Base-by-base conservation (phyloP, 2,113 vertebrate genomes). In the Elephas maximus region DNA sequence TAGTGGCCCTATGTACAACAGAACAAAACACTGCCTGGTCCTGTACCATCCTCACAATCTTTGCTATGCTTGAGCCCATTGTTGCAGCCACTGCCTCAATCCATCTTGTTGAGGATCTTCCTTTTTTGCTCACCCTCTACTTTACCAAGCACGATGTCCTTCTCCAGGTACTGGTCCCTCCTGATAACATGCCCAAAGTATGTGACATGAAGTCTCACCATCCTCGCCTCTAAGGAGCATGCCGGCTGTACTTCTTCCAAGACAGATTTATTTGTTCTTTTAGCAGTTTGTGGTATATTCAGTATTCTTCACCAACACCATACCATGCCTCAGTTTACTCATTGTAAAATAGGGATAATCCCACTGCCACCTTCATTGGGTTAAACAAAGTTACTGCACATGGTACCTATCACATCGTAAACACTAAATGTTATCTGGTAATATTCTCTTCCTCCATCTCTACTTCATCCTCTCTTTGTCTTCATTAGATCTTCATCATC, bases 281-380 rank as follows among this genome's bases (percentile, higher is more conserved):
- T 33, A 20, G n/a, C 18, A 37, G n/a, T 74, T 18, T n/a, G 9
- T 41, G n/a, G n/a, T 37, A 74, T 24, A n/a, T 4, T 74, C n/a
- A 20, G 37, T 74, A 9, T 37, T 37, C 71, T 73, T 73, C 14
- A 18, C 71, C 71, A n/a, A 73, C 71, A 73, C n/a, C n/a, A 37
- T 37, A 37, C 60, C n/a, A 7, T 44, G 9, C 45, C 63, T 90
- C 17, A 2, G 7, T 65, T 80, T 44, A 65, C 86, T 86, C 37
- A 7, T 60, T n/a, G 15, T 62, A 48, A 41, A 51, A 14, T 10
- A 21, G 24, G 83, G 86, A 51, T 30, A 10, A 30, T 8, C 1
- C 62, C 12, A 12, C 18, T 5, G 33, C 33, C 63, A 8, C 0
- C 2, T 5, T 2, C 2, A 1, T 0, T 26, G 48, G 20, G 30